Base-by-base conservation (phyloP, 2,797 vertebrate genomes). In the Pachyuromys duprasi region DNA sequence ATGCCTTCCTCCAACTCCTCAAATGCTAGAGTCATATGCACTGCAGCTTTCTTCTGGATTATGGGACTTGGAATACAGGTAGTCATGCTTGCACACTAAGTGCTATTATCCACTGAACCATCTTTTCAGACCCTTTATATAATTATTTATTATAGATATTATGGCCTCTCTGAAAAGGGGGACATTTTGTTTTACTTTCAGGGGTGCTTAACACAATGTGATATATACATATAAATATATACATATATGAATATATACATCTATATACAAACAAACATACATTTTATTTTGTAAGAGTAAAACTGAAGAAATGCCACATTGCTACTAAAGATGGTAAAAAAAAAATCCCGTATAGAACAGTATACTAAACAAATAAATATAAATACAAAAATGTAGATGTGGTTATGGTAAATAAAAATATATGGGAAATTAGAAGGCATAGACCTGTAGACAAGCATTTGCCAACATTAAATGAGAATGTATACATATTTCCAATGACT, bases 241-340 rank as follows among this genome's bases (percentile, higher is more conserved):
- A 74, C n/a, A 45, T 26, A 45, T 7, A 45, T 75, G 8, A 9
- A 74, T 26, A 42, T 42, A 20, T 36, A 72, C n/a, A 72, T 70
- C 18, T 22, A 62, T 18, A 22, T 22, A 39, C 4, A 72, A 36
- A 74, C 20, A 74, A 5, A 42, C 70, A 24, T 74, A 42, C 20
- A 69, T 76, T 96, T 89, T 17, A 80, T 81, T 96, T 93, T 80
- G 8, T 83, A 33, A 5, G 70, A 80, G 22, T 65, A 81, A 26
- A 74, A 53, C 42, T 86, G 53, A 65, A n/a, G 36, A 90, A 96
- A 81, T n/a, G 33, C 12, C 80, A 94, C 57, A 76, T 36, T 42
- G 72, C 3, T 4, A 86, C 53, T 72, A 62, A 45, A 76, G 86
- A 80, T 75, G 49, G 53, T 86, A 78, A 95, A 14, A 24, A 14